Evolutionary conservation across 2,888 invertebrate genomes (phyloP).

Genomic region (Pelosia muscerda): DNA sequence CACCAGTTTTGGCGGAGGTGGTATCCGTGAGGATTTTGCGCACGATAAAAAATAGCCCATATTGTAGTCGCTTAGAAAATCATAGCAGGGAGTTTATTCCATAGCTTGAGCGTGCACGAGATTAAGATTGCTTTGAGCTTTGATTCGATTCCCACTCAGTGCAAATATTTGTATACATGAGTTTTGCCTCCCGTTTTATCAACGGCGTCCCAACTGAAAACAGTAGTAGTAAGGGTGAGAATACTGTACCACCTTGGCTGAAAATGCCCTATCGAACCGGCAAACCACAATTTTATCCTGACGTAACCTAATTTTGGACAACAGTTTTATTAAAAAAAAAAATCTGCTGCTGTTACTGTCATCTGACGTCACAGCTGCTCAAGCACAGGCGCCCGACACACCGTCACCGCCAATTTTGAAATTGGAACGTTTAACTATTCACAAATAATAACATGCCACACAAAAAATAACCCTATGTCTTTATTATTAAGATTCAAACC

Average conservation of each 20-base stretch:
- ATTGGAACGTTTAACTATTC: slow-evolving; percentile 65
- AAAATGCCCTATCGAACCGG: neutral
- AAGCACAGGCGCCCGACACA: slow-evolving; percentile 64
- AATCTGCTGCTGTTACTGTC: slow-evolving; percentile 53
- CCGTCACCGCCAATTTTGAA: slow-evolving; percentile 71
- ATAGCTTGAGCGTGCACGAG: too few species aligned
- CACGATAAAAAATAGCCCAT: too few species aligned
- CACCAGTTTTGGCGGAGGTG: too few species aligned
- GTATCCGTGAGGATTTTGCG: too few species aligned
- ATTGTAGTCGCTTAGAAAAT: too few species aligned
- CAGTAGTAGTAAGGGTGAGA: too few species aligned
- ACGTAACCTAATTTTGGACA: slow-evolving; percentile 4
- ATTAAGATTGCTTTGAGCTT: too few species aligned
- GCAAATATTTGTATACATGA: too few species aligned
- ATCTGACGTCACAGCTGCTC: slow-evolving; percentile 71
- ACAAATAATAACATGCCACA: slow-evolving; percentile 50
- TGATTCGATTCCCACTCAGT: too few species aligned
- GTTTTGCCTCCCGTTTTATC: too few species aligned
- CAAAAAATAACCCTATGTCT: slow-evolving; percentile 55
- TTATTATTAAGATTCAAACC: slow-evolving; percentile 52
- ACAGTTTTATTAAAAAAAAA: slow-evolving; percentile 20
- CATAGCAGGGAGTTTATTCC: too few species aligned
- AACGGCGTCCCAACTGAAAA: too few species aligned
- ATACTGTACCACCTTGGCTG: neutral
- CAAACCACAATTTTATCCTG: neutral